Evolutionary conservation across 2,797 vertebrate species (phyloP), one percentile per base, ranked within the genome.

Genomic region (Mormyrops attenuatus): DNA sequence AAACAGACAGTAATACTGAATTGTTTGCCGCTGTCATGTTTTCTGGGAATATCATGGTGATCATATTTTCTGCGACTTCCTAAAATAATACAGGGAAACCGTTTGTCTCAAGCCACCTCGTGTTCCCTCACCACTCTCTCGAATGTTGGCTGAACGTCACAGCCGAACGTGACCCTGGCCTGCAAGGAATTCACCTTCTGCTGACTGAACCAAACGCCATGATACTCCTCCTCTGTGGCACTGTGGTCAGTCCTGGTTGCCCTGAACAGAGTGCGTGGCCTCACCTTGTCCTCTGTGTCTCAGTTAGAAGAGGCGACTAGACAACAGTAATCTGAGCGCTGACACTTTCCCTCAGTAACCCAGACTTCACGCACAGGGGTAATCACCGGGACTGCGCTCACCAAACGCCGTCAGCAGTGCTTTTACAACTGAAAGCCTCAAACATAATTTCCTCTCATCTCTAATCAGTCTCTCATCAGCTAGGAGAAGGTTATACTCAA

Each of bases 391-490:
- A 30, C n/a, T 6, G 13, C n/a, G 17, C n/a, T 44, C 8, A n/a
- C 7, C 20, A 47, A 49, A 84, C 38, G 5, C 82, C 22, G 44
- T 30, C 47, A 52, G 82, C n/a, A 5, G 9, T 52, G 22, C n/a
- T 85, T 30, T 50, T 26, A 73, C 69, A 26, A 4, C 82, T 15
- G 9, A 52, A 26, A 84, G 47, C 80, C 47, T 49, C 80, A 84
- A 44, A 47, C 41, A 22, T 34, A 38, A 73, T 73, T 73, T 73
- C 47, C 47, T 26, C 80, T 49, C 80, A 84, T 49, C 44, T 49
- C 80, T 49, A 84, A 84, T 84, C 80, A 84, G 80, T 84, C 80
- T 84, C 80, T 84, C 80, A 73, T 47, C 47, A 84, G 1, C 44
- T 47, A 26, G 80, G 41, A 84, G 41, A 84, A 49, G 41, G 47